These are phyloP conservation scores for Caenorhabditis sp. DNA, from an alignment of 2,888 invertebrate species.

Conservation along the genomic window DNA sequence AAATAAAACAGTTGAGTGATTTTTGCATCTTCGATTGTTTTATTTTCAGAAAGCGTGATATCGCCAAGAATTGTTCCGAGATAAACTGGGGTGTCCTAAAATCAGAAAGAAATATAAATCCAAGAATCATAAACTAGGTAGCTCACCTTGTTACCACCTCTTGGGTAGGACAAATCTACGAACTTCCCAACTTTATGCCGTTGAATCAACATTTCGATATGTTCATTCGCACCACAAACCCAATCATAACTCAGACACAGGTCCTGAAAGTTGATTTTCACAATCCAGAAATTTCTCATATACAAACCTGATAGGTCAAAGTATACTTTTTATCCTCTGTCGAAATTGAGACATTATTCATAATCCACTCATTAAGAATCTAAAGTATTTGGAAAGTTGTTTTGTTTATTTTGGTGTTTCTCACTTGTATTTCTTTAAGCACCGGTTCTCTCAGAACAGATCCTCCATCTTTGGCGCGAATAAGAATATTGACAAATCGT, in stretches of 20 bases:
- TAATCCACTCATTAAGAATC: slow-evolving; percentile 64
- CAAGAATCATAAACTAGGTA: neutral
- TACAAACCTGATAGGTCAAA: slow-evolving; percentile 64
- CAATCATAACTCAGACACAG: slow-evolving; percentile 57
- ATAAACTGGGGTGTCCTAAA: slow-evolving; percentile 68
- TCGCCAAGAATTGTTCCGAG: slow-evolving; percentile 68
- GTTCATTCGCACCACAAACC: slow-evolving; percentile 67
- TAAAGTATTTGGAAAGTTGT: slow-evolving; percentile 11
- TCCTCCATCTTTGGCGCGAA: slow-evolving; percentile 64
- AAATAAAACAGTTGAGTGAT: slow-evolving; percentile 68
- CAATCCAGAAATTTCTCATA: too few relatives aligned
- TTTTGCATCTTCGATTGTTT: slow-evolving; percentile 60
- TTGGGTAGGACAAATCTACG: slow-evolving; percentile 63
- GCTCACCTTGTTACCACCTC: slow-evolving; percentile 65
- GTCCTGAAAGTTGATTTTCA: slow-evolving; percentile 39
- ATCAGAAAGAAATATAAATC: neutral
- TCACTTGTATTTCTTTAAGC: slow-evolving; percentile 56
- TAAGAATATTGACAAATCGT: slow-evolving; percentile 65
- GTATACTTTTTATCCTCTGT: slow-evolving; percentile 63
- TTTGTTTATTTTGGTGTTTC: neutral
- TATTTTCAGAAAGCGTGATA: slow-evolving; percentile 56
- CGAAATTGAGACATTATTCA: slow-evolving; percentile 62
- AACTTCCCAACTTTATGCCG: slow-evolving; percentile 62
- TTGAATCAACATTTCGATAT: slow-evolving; percentile 65
- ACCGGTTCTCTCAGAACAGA: slow-evolving; percentile 61